Conservation (phyloP, 2,888 invertebrate species). For the Cancer borealis region DNA sequence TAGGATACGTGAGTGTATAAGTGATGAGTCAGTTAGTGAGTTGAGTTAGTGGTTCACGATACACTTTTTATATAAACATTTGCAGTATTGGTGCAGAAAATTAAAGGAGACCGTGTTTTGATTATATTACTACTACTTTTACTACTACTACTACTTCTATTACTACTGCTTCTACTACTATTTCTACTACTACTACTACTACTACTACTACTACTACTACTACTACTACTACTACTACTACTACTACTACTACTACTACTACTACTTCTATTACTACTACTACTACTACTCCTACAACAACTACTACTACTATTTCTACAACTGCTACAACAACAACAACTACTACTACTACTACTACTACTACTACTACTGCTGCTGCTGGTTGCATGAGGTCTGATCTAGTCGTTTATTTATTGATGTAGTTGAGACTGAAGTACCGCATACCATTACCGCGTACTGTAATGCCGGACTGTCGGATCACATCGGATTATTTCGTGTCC, state of each 20-base stretch:
- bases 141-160: slow-evolving; percentile 52
- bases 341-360: slow-evolving; percentile 13
- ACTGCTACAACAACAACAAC: slow-evolving; percentile 30
- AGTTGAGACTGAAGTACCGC: neutral
- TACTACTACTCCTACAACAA: neutral
- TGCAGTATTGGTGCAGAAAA: neutral
- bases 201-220: slow-evolving; percentile 27
- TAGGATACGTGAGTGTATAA: neutral
- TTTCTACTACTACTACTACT: slow-evolving; percentile 51
- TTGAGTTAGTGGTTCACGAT: neutral
- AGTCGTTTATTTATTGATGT: neutral
- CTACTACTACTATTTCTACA: slow-evolving; percentile 25
- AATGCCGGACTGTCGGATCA: neutral
- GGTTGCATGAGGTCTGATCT: neutral
- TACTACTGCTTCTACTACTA: slow-evolving; percentile 53
- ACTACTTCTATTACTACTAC: slow-evolving; percentile 34
- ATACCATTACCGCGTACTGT: neutral
- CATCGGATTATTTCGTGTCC: neutral
- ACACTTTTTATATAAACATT: neutral
- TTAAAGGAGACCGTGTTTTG: neutral
- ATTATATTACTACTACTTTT: slow-evolving; percentile 43
- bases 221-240: slow-evolving; percentile 45
- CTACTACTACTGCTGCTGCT: neutral
- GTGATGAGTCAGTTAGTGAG: neutral
- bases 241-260: slow-evolving; percentile 50